phyloP scores from a whole-genome alignment of 2,888 invertebrate species.

The Zele albiditarsus region DNA sequence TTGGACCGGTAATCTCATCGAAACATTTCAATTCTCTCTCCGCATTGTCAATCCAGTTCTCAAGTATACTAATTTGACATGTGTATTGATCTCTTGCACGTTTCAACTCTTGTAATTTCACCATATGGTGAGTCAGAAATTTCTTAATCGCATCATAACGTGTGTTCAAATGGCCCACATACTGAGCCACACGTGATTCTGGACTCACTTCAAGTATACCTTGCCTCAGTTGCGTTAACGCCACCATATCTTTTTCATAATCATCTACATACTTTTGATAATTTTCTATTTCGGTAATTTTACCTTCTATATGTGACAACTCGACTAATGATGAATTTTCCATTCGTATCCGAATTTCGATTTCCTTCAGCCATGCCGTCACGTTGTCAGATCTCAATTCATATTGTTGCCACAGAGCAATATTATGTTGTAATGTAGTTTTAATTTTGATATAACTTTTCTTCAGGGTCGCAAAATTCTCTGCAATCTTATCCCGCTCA shows the following conservation, averaged over 20 bases:
- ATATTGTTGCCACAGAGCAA: constrained; percentile 86
- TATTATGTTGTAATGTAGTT: constrained; percentile 80
- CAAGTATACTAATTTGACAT: constrained; percentile 80
- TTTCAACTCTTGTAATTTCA: constrained; percentile 82
- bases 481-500: constrained; percentile 81
- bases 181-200: constrained; percentile 87
- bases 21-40: constrained; percentile 83
- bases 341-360: constrained; percentile 82
- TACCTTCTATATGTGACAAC: constrained; percentile 80
- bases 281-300: constrained; percentile 79
- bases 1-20: constrained; percentile 83
- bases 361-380: constrained; percentile 84
- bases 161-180: constrained; percentile 84
- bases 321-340: constrained; percentile 84
- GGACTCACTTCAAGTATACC: constrained; percentile 85
- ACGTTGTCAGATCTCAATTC: constrained; percentile 84
- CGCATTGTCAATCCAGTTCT: constrained; percentile 85
- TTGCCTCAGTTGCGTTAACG: constrained; percentile 81
- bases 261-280: constrained; percentile 79
- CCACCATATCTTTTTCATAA: constrained; percentile 80
- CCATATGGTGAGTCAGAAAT: constrained; percentile 81
- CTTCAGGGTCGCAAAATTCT: constrained; percentile 82
- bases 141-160: constrained; percentile 85
- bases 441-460: constrained; percentile 82
- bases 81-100: constrained; percentile 82